A percentile compares a stretch with the other conserved stretches of the same genome.
phyloP scores from a whole-genome alignment of 1,140 invertebrate genomes.

The Melipona quadrifasciata region DNA sequence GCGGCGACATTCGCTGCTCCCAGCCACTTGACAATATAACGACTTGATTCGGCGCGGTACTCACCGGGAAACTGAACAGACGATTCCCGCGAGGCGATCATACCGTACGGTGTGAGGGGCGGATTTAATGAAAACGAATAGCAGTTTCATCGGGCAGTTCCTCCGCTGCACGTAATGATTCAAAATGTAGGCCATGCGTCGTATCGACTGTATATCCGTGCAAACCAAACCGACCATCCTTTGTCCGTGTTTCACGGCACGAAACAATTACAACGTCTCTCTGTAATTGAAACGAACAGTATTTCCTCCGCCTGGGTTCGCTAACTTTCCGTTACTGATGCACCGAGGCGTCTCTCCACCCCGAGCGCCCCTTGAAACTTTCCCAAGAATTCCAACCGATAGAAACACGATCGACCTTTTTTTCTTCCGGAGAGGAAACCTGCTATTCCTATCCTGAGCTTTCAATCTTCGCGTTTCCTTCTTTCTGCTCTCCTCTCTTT shows the following conservation, averaged over 20 bases:
- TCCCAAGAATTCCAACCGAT: background rate
- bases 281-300: conserved; percentile 41
- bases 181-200: conserved; percentile 30
- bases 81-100: conserved; percentile 53
- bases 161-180: conserved; percentile 11
- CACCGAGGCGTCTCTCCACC: background rate
- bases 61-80: conserved; percentile 10
- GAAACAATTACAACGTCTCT: conserved; percentile 24
- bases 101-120: background rate
- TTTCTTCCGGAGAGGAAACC: background rate
- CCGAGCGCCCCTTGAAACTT: background rate
- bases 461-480: background rate
- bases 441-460: background rate
- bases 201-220: background rate
- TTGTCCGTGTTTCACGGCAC: background rate
- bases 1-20: conserved; percentile 9
- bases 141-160: conserved; percentile 45
- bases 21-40: conserved; percentile 52
- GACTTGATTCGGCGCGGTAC: conserved; percentile 58
- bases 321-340: background rate
- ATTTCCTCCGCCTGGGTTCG: background rate
- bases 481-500: background rate
- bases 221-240: background rate
- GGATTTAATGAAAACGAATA: conserved; percentile 65
- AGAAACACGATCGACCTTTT: no score